These are phyloP conservation scores for Hydractinia echinata DNA, from an alignment of 30 jellyfish, hydroid and myxozoan genomes.

Conservation along the genomic window DNA sequence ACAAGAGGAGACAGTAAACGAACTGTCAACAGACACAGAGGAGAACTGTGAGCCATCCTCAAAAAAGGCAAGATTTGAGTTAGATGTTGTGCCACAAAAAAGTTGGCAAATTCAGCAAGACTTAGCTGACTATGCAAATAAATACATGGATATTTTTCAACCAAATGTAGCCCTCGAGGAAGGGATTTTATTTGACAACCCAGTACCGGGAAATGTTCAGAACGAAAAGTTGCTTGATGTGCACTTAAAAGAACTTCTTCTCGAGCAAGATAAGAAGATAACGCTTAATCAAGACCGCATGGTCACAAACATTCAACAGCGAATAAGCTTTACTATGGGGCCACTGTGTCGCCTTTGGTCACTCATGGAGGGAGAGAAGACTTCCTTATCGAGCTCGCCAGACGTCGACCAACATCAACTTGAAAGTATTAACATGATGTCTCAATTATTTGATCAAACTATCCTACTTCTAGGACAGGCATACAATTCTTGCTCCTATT, in stretches of 20 bases:
- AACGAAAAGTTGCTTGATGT: background rate
- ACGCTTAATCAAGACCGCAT: background rate
- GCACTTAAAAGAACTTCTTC: background rate
- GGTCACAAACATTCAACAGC: background rate
- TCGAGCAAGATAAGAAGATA: slow-evolving; percentile 1
- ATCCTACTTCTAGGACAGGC: too few relatives aligned
- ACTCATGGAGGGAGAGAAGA: too few relatives aligned
- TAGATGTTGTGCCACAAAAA: background rate
- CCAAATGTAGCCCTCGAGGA: background rate
- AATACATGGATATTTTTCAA: background rate
- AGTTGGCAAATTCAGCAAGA: too few relatives aligned
- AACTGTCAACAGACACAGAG: background rate
- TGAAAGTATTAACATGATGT: too few relatives aligned
- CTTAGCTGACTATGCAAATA: too few relatives aligned
- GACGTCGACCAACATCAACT: too few relatives aligned
- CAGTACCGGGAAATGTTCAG: slow-evolving; percentile 5
- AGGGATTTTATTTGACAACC: background rate
- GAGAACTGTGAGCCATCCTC: slow-evolving; percentile 3
- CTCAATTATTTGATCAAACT: too few relatives aligned
- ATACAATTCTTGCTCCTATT: too few relatives aligned
- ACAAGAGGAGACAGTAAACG: slow-evolving; percentile 9
- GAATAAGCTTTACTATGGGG: too few relatives aligned
- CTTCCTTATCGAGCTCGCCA: too few relatives aligned
- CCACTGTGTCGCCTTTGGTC: too few relatives aligned
- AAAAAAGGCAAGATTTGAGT: slow-evolving; percentile 2